phyloP scores from a whole-genome alignment of 2,888 invertebrate genomes.

The Microchrysa polita region DNA sequence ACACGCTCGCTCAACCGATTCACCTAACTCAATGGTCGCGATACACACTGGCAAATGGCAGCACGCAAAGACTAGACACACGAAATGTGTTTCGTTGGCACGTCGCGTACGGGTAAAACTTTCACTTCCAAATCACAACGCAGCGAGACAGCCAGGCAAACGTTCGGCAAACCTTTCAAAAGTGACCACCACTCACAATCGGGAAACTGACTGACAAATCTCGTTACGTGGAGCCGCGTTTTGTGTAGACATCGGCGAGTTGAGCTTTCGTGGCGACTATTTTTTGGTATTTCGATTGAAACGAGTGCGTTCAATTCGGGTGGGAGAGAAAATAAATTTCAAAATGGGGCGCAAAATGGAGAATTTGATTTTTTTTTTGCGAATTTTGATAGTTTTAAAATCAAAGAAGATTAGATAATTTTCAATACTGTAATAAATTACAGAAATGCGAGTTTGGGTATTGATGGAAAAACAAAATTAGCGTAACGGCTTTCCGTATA shows the following conservation, averaged over 20 bases:
- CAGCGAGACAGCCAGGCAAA: conserved; percentile 45
- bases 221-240: conserved; percentile 54
- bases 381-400: too few species aligned
- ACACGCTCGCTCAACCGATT: conserved; percentile 1
- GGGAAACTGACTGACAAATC: conserved; percentile 48
- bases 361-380: too few species aligned
- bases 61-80: too few species aligned
- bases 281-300: too few species aligned
- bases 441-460: too few species aligned
- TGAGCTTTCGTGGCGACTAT: conserved; percentile 39
- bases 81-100: conserved; percentile 50
- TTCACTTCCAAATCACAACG: conserved; percentile 39
- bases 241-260: conserved; percentile 42
- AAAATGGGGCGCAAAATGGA: too few species aligned
- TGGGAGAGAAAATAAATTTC: too few species aligned
- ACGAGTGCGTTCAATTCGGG: conserved; percentile 23
- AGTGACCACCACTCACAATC: conserved; percentile 39
- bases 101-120: conserved; percentile 29
- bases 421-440: too few species aligned
- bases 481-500: too few species aligned
- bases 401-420: too few species aligned
- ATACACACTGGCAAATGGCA: conserved; percentile 43
- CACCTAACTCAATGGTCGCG: conserved; percentile 35
- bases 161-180: conserved; percentile 46
- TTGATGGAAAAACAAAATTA: too few species aligned